Percentiles rank a stretch among this genome's conserved stretches.
phyloP scores from a whole-genome alignment of 2,113 vertebrate species.

The Pedionomus torquatus region DNA sequence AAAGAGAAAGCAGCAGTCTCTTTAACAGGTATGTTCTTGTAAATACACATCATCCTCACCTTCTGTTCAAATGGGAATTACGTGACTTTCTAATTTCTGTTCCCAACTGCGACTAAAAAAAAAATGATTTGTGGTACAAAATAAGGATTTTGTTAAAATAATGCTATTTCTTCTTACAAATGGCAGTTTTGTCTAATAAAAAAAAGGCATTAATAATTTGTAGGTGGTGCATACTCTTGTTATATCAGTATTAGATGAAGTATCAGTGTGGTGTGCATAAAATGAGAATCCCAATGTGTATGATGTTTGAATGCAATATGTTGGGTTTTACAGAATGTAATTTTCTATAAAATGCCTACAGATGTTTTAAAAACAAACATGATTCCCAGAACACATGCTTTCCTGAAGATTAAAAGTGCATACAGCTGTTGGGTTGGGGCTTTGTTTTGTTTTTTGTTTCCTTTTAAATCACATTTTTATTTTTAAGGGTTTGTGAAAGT shows the following conservation, averaged over 20 bases:
- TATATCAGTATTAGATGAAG: not conserved
- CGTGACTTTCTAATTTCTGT: not conserved
- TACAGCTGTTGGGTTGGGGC: not conserved
- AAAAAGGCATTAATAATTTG: not conserved
- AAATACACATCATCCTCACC: not conserved
- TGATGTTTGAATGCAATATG: slow-evolving; percentile 10
- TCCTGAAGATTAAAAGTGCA: slow-evolving; percentile 19
- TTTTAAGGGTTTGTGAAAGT: not conserved
- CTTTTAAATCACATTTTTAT: not conserved
- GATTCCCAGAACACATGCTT: slow-evolving; percentile 4
- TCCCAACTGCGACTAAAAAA: not conserved
- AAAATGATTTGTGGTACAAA: not conserved
- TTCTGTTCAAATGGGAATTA: not conserved
- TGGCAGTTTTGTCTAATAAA: not conserved
- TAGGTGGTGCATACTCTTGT: not conserved
- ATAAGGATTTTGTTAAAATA: not conserved
- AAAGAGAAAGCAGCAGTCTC: not conserved
- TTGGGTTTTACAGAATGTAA: not conserved
- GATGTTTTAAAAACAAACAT: slow-evolving; percentile 45
- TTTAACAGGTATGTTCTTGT: not conserved
- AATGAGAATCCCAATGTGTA: not conserved
- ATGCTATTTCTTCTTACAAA: not conserved
- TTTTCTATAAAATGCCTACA: slow-evolving; percentile 43
- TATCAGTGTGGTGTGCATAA: not conserved
- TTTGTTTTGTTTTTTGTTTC: not conserved